Conservation (phyloP, 2,888 invertebrate genomes). For the Eremobia ochroleuca region DNA sequence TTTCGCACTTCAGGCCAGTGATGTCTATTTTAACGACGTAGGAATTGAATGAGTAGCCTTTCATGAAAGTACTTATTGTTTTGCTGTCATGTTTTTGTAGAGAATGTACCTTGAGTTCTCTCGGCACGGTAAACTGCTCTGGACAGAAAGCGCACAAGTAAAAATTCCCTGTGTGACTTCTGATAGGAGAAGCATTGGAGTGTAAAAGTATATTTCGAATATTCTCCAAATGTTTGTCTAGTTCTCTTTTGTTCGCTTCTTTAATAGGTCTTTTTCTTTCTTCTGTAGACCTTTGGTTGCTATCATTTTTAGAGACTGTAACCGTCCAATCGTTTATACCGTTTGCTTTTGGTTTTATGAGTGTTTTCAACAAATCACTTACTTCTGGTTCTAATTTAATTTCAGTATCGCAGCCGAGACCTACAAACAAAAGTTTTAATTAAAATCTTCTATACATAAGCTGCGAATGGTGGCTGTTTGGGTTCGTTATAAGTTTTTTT, state of each 20-base stretch:
- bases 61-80: conserved; percentile 70
- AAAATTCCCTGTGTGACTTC: conserved; percentile 71
- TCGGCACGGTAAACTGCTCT: conserved; percentile 68
- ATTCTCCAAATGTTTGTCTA: conserved; percentile 68
- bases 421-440: conserved; percentile 67
- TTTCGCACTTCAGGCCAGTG: conserved; percentile 50
- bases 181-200: conserved; percentile 82
- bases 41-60: conserved; percentile 60
- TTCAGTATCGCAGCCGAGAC: conserved; percentile 67
- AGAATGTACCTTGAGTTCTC: conserved; percentile 77
- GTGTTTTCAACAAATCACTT: conserved; percentile 45
- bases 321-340: conserved; percentile 50
- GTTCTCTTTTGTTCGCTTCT: conserved; percentile 34
- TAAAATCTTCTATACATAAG: conserved; percentile 37
- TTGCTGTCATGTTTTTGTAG: conserved; percentile 69
- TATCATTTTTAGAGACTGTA: conserved; percentile 42
- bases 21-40: conserved; percentile 63
- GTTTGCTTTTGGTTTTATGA: conserved; percentile 30
- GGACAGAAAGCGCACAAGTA: conserved; percentile 79
- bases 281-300: neutral
- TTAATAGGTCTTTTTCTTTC: neutral
- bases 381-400: conserved; percentile 56
- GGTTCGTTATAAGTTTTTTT: neutral
- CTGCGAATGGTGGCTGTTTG: neutral
- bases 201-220: conserved; percentile 72